Evolutionary conservation across 2,797 vertebrate species (phyloP).

Genomic region (Ambastaia sidthimunki): DNA sequence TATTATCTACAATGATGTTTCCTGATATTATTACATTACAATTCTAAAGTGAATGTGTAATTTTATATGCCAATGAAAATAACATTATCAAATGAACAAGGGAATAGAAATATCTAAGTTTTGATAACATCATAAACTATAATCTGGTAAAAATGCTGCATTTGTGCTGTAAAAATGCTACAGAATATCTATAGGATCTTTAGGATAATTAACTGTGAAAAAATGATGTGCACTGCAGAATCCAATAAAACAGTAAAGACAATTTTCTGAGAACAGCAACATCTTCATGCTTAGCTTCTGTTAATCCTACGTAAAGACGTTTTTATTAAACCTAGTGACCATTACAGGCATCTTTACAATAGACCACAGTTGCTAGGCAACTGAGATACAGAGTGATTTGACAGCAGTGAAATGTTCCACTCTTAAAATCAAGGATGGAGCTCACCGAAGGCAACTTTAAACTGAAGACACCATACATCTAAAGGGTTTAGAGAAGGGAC

Average conservation of each 20-base stretch:
- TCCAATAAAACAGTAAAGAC: neutral
- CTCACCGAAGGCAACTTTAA: slow-evolving; percentile 44
- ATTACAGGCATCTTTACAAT: slow-evolving; percentile 50
- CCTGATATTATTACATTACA: slow-evolving; percentile 33
- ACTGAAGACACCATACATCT: slow-evolving; percentile 26
- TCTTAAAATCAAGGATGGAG: slow-evolving; percentile 53
- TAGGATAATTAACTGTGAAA: neutral
- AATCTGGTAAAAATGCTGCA: too few relatives aligned
- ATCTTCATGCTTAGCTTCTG: slow-evolving; percentile 26
- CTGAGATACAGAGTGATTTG: slow-evolving; percentile 51
- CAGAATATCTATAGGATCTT: neutral
- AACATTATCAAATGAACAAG: slow-evolving; percentile 24
- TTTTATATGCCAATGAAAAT: slow-evolving; percentile 33
- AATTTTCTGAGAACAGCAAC: slow-evolving; percentile 8
- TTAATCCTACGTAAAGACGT: too few relatives aligned
- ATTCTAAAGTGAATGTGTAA: slow-evolving; percentile 22
- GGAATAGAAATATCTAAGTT: neutral
- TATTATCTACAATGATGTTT: slow-evolving; percentile 33
- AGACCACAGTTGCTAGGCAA: slow-evolving; percentile 61
- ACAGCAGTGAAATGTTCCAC: slow-evolving; percentile 56
- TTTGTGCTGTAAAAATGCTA: too few relatives aligned
- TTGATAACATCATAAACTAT: neutral
- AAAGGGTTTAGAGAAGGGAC: slow-evolving; percentile 32
- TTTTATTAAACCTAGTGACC: slow-evolving; percentile 51
- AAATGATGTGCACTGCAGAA: neutral